Conservation (phyloP, 2,888 invertebrate species). For the Cheiracanthium punctorium region DNA sequence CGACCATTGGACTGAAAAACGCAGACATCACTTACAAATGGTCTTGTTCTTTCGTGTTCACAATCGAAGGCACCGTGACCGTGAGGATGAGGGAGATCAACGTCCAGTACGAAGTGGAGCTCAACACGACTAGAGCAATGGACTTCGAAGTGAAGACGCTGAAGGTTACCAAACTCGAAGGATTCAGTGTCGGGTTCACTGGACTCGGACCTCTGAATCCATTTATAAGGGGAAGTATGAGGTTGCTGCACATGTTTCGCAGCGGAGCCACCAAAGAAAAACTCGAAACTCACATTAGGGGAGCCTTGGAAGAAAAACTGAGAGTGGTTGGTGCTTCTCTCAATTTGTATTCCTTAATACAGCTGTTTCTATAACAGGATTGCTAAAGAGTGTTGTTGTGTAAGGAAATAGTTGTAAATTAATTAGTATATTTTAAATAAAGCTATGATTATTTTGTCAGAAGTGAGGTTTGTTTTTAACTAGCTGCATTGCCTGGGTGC, state of each 20-base stretch:
- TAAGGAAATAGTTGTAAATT: no score
- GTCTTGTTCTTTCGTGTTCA: neutral
- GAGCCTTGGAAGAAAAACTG: neutral
- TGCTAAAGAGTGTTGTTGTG: no score
- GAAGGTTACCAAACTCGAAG: neutral
- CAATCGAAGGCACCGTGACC: neutral
- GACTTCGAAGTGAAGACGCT: neutral
- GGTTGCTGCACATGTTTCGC: neutral
- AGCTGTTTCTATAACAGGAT: no score
- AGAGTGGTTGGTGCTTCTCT: neutral
- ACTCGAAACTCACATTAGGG: neutral
- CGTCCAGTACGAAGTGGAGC: neutral
- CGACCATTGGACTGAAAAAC: neutral
- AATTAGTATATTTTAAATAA: no score
- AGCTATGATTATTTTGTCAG: no score
- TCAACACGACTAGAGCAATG: neutral
- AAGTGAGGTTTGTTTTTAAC: no score
- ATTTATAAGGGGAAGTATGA: neutral
- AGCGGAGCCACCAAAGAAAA: neutral
- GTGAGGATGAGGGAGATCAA: neutral
- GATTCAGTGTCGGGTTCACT: neutral
- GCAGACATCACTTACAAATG: neutral
- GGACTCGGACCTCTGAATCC: neutral
- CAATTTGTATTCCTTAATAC: neutral
- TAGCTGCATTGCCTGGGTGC: no score